Base-by-base conservation (phyloP, 2,888 invertebrate genomes). In the Drosophila paranaensis region DNA sequence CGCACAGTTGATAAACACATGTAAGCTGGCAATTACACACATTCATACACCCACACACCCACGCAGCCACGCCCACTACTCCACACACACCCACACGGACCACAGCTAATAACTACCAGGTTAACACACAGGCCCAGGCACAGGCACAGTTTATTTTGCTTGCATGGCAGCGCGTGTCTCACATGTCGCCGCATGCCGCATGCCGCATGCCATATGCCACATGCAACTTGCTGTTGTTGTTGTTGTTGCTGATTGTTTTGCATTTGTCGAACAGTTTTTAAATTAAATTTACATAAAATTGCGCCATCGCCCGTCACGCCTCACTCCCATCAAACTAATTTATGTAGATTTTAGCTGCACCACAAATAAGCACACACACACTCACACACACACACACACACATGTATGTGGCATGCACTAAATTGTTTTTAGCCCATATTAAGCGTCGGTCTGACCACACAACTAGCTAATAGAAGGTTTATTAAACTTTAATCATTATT, bases 1-100 rank as follows among this genome's bases (percentile, higher is more conserved):
- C 20, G 33, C 51, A 9, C 62, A 35, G 54, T 64, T 78, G 57
- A 57, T 68, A 68, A 73, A 67, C 62, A 60, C 45, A 42, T 66
- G 55, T 71, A 65, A 74, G 66, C 58, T 27, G 72, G 20, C 54
- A 68, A 57, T 71, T 56, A 43, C 57, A 42, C 43, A 25, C 51
- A 60, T 46, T 55, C 43, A 56, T 30, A 27, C 30, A 30, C 13
- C 6, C 35, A 57, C 10, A 27, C 33, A 16, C 35, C 16, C 57
- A 16, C 65, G 16, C 35, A 13, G 27, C 27, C 61, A 11, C 53
- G 8, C 40, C 14, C 46, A 13, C 63, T 33, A 42, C 37, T 30
- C 39, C 40, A 35, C 45, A 35, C 53, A 14, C 64, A 46, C 37
- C 20, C 58, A 46, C 33, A 39, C 27, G 30, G 11, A 9, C 35